A percentile compares a stretch with the other conserved stretches of the same genome.
These are phyloP conservation scores for Neofelis nebulosa DNA, from an alignment of 2,113 vertebrate species.

Conservation along the genomic window DNA sequence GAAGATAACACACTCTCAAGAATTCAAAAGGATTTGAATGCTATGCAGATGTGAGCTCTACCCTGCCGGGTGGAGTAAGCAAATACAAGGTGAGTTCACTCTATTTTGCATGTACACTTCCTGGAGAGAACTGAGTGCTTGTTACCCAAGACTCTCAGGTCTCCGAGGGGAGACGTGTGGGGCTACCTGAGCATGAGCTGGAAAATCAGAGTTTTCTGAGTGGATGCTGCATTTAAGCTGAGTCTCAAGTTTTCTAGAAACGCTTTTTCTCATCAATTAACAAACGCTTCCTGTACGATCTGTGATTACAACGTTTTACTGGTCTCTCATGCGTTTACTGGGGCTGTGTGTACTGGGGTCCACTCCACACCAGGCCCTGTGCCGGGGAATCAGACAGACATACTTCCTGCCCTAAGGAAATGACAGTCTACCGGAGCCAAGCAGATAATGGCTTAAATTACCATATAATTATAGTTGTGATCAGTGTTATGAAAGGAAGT, in stretches of 20 bases:
- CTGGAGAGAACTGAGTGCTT: neutral
- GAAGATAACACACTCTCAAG: neutral
- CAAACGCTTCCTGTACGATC: neutral
- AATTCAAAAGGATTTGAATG: constrained; percentile 1
- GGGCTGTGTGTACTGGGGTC: rapidly evolving
- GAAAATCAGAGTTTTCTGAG: neutral
- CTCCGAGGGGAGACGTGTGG: neutral
- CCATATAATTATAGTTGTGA: constrained; percentile 43
- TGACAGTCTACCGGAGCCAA: constrained; percentile 2
- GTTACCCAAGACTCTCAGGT: neutral
- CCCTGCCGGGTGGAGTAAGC: neutral
- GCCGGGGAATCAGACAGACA: neutral
- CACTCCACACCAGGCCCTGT: neutral
- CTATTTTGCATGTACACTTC: neutral
- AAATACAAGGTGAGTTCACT: neutral
- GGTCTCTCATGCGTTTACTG: neutral
- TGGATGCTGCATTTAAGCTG: neutral
- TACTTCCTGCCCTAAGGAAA: constrained; percentile 11
- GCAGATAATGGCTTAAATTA: constrained; percentile 34
- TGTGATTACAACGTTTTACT: neutral
- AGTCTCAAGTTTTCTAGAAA: neutral
- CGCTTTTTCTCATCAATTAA: neutral
- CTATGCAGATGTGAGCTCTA: neutral
- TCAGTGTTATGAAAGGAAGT: constrained; percentile 38
- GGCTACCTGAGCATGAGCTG: neutral